Evolutionary conservation across 1,140 invertebrate species (phyloP).

Genomic region (Trichomalopsis sarcophagae): DNA sequence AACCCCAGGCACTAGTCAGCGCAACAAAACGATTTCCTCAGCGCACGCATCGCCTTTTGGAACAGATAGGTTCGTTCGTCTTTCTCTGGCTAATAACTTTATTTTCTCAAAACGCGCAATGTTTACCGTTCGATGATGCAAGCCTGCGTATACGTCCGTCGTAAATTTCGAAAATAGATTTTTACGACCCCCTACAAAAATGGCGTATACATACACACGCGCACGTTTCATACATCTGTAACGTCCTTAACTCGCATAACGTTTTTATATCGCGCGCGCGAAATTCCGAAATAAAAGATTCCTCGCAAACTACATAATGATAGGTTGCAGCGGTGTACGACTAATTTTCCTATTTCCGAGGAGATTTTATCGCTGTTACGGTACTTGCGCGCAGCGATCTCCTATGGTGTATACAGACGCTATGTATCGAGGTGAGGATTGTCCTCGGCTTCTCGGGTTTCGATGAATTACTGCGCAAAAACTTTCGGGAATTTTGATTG

Average conservation of each 20-base stretch:
- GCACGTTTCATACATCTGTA: not conserved
- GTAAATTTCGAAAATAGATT: slow-evolving; percentile 5
- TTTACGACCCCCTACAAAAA: not conserved
- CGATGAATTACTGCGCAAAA: not conserved
- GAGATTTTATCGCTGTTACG: slow-evolving; percentile 28
- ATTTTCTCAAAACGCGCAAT: slow-evolving; percentile 1
- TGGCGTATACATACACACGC: not conserved
- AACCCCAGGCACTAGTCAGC: not conserved
- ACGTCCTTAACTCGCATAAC: not conserved
- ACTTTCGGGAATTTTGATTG: too few relatives aligned
- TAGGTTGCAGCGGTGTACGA: not conserved
- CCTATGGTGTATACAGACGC: not conserved
- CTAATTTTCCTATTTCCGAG: slow-evolving; percentile 13
- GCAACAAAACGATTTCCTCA: slow-evolving; percentile 1
- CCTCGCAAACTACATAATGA: slow-evolving; percentile 1
- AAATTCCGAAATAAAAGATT: not conserved
- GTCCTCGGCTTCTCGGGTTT: not conserved
- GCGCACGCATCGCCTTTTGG: not conserved
- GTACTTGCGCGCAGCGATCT: not conserved
- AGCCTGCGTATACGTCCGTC: not conserved
- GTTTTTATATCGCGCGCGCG: not conserved
- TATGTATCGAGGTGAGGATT: not conserved
- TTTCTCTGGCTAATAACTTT: not conserved
- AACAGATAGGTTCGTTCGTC: not conserved
- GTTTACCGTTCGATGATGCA: slow-evolving; percentile 3